Conservation (phyloP, 2,888 invertebrate genomes). For the Megaustenia siamemsis region DNA sequence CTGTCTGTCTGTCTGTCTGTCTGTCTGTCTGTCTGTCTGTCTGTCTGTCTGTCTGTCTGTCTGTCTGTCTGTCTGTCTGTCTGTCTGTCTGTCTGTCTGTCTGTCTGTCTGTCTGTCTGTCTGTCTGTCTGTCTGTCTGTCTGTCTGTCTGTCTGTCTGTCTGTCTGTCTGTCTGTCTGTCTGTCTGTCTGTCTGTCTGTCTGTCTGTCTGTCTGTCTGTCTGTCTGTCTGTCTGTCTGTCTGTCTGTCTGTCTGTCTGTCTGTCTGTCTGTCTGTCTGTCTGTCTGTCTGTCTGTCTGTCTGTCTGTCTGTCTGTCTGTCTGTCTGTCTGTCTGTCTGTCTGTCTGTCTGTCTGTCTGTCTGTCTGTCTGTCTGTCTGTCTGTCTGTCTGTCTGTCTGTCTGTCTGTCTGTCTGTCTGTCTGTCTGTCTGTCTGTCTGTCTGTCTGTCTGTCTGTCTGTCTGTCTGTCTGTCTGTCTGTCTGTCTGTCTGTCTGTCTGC, state of each 20-base stretch:
- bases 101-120: slow-evolving; percentile 13
- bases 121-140: slow-evolving; percentile 28
- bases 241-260: neutral
- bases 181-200: slow-evolving; percentile 34
- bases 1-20: slow-evolving; percentile 25
- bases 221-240: slow-evolving; percentile 1
- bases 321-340: neutral
- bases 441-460: neutral
- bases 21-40: neutral
- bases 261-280: neutral
- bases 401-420: neutral
- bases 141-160: slow-evolving; percentile 27
- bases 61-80: neutral
- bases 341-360: slow-evolving; percentile 2
- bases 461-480: slow-evolving; percentile 18
- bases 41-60: neutral
- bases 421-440: neutral
- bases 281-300: neutral
- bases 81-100: neutral
- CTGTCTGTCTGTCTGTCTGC: neutral
- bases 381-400: slow-evolving; percentile 1
- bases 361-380: slow-evolving; percentile 15
- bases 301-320: neutral
- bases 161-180: slow-evolving; percentile 38
- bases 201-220: slow-evolving; percentile 32